phyloP scores from a whole-genome alignment of 2,113 vertebrate genomes.

The Furnarius figulus region DNA sequence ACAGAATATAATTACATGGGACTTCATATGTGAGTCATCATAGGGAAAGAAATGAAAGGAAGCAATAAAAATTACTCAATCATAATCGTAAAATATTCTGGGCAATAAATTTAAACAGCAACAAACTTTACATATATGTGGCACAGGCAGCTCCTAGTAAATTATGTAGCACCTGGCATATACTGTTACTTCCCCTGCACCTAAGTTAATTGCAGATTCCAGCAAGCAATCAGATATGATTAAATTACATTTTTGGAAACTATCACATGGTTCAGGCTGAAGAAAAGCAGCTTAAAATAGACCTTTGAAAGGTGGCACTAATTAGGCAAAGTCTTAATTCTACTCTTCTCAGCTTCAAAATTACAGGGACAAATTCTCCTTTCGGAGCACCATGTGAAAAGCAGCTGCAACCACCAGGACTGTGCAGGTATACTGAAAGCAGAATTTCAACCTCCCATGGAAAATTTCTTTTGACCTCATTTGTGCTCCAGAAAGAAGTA shows the following conservation, averaged over 20 bases:
- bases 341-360: background rate
- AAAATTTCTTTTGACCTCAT: background rate
- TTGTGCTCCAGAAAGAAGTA: background rate
- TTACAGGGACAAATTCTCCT: background rate
- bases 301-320: background rate
- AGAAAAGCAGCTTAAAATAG: constrained; percentile 39
- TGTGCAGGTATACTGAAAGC: background rate
- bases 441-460: background rate
- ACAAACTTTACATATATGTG: background rate
- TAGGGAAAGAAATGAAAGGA: background rate
- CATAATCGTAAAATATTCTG: constrained; percentile 8
- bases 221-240: constrained; percentile 49
- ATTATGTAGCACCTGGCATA: constrained; percentile 26
- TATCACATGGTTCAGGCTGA: constrained; percentile 1
- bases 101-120: background rate
- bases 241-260: constrained; percentile 47
- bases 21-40: constrained; percentile 22
- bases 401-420: background rate
- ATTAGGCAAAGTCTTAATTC: constrained; percentile 16
- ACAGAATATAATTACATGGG: constrained; percentile 7
- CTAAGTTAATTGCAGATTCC: constrained; percentile 28
- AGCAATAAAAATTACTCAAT: constrained; percentile 7
- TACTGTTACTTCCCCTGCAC: background rate
- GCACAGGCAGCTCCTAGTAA: background rate
- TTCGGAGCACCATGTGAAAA: background rate